Base-by-base conservation (phyloP, 2,888 invertebrate genomes). In the Diabrotica balteata region DNA sequence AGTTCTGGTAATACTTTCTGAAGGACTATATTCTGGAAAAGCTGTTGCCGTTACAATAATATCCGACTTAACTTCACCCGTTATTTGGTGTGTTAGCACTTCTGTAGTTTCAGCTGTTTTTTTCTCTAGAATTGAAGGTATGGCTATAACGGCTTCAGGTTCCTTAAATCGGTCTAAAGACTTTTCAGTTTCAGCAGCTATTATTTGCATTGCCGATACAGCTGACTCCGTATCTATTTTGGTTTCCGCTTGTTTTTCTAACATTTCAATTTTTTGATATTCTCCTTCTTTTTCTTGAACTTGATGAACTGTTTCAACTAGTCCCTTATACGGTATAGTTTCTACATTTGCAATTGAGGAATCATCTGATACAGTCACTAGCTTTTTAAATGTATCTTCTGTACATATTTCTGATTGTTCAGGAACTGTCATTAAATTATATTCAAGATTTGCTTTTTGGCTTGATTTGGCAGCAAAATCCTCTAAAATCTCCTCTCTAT, bases 131-230 rank as follows among this genome's bases (percentile, higher is more conserved):
- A 86, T 80, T 72, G 80, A 78, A 8, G 80, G 63, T 57, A 76
- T 72, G 7, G 85, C 85, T 65, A 71, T 77, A 64, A 73, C 78
- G 10, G 72, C 73, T 66, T 79, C 78, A 8, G 83, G 83, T 72
- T 77, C 75, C 10, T 77, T 74, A 17, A 79, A 69, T 46, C 79
- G 79, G 62, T 81, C 80, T 22, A 87, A 80, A 2, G 78, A 67
- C 62, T 79, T 79, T 78, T 87, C 86, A 65, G 79, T 81, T 79
- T 89, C 88, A 73, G 87, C 86, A 22, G 84, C 73, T 67, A 85
- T 80, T 44, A 86, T 81, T 82, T 88, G 87, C 51, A 82, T 86
- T 2, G 87, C 78, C 0, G 82, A 81, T n/a, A 85, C 76, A 32
- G 83, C 80, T 71, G 81, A 82, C 22, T 78, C 81, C 75, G 84